phyloP scores from a whole-genome alignment of 2,888 invertebrate genomes.

The Drosophila meridiana region DNA sequence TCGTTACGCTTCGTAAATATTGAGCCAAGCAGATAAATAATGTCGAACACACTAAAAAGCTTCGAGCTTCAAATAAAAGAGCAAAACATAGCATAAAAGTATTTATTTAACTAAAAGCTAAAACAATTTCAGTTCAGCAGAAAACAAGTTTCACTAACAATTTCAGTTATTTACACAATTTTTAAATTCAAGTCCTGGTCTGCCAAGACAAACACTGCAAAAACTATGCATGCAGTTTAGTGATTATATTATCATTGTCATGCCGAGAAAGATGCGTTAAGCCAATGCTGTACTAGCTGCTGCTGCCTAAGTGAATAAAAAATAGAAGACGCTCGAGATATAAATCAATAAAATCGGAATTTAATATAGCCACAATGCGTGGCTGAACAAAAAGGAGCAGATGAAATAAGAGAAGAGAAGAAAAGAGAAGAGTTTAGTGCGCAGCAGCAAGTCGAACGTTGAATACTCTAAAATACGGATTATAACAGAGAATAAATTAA shows the following conservation, averaged over 20 bases:
- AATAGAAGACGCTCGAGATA: slow-evolving; percentile 36
- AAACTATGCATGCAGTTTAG: slow-evolving; percentile 10
- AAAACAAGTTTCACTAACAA: background rate
- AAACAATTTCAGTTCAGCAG: background rate
- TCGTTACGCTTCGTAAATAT: slow-evolving; percentile 9
- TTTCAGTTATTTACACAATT: background rate
- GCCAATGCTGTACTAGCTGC: slow-evolving; percentile 38
- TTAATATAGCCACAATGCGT: slow-evolving; percentile 70
- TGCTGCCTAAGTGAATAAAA: slow-evolving; percentile 49
- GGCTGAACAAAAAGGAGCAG: slow-evolving; percentile 23
- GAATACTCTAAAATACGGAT: slow-evolving; percentile 12
- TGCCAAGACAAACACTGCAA: slow-evolving; percentile 1
- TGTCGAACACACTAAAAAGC: background rate
- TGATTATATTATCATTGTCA: slow-evolving; percentile 63
- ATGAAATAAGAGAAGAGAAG: slow-evolving; percentile 9
- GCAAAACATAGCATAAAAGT: slow-evolving; percentile 3
- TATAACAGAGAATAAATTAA: background rate
- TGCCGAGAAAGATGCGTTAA: slow-evolving; percentile 41
- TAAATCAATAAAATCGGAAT: slow-evolving; percentile 75
- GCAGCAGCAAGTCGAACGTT: background rate
- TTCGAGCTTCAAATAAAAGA: background rate
- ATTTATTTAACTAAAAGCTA: slow-evolving; percentile 11
- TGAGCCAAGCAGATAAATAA: slow-evolving; percentile 10
- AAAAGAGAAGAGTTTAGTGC: background rate
- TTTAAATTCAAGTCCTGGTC: background rate